These are phyloP conservation scores for Epizoanthus illoricatus DNA, from an alignment of 92 coral and sea anemone genomes.

Conservation along the genomic window DNA sequence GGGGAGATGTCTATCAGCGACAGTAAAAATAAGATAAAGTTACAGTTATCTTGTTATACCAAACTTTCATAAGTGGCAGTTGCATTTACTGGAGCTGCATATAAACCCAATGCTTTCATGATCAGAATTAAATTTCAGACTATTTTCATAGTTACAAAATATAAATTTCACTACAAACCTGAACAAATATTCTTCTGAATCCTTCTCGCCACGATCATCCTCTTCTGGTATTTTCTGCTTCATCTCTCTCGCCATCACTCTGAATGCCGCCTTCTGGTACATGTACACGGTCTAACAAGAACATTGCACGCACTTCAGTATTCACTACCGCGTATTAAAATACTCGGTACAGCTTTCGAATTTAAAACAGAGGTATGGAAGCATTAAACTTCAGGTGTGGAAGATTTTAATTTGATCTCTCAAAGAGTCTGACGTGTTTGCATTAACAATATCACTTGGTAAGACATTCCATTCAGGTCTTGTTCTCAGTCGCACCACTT, in stretches of 20 bases:
- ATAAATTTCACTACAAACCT: slow-evolving; percentile 54
- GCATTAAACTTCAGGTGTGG: not conserved
- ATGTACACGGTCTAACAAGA: slow-evolving; percentile 79
- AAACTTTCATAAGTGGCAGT: too few relatives aligned
- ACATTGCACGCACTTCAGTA: not conserved
- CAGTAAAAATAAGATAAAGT: too few relatives aligned
- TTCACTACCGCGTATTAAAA: not conserved
- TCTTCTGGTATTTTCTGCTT: slow-evolving; percentile 63
- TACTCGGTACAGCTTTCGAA: too few relatives aligned
- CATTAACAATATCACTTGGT: too few relatives aligned
- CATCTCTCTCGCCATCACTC: slow-evolving; percentile 73
- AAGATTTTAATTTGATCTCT: too few relatives aligned
- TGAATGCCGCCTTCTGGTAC: slow-evolving; percentile 88
- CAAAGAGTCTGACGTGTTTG: too few relatives aligned
- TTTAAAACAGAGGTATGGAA: not conserved
- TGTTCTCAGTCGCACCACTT: too few relatives aligned
- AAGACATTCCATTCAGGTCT: too few relatives aligned
- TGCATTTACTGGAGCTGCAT: too few relatives aligned
- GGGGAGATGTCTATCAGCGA: slow-evolving; percentile 69
- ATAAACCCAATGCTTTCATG: not conserved
- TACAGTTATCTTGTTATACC: not conserved
- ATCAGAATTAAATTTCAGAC: too few relatives aligned
- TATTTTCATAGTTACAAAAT: too few relatives aligned
- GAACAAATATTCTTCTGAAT: slow-evolving; percentile 86
- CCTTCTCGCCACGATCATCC: slow-evolving; percentile 66